phyloP scores from a whole-genome alignment of 2,797 vertebrate species.

The Vultur gryphus region DNA sequence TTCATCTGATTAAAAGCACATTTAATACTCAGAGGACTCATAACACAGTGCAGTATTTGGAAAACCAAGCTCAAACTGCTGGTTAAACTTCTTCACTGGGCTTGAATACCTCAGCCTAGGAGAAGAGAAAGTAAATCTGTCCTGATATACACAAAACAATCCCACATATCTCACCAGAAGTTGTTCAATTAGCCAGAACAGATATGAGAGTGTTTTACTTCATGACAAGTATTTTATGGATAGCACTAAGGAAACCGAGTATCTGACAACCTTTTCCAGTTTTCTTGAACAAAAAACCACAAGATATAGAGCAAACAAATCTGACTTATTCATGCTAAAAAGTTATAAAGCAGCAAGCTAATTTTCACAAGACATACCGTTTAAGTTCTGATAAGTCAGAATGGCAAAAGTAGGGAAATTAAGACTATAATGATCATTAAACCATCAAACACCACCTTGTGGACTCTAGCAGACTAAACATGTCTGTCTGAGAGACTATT shows the following conservation, averaged over 20 bases:
- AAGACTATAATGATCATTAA: background rate
- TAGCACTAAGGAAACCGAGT: background rate
- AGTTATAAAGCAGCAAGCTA: background rate
- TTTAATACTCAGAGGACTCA: background rate
- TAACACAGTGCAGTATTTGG: background rate
- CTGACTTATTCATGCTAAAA: background rate
- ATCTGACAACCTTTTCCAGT: background rate
- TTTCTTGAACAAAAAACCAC: background rate
- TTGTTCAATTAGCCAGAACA: background rate
- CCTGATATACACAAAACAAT: background rate
- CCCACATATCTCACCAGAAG: background rate
- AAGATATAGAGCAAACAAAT: background rate
- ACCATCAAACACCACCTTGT: conserved; percentile 35
- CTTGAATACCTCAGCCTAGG: background rate
- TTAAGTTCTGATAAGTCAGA: background rate
- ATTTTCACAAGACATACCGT: background rate
- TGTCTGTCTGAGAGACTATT: background rate
- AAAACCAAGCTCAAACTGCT: background rate
- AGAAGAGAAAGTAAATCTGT: background rate
- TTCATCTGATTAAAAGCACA: background rate
- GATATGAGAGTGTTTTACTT: background rate
- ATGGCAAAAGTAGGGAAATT: background rate
- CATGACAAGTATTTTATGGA: background rate
- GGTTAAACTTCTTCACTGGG: background rate
- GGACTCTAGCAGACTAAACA: background rate